Base-by-base conservation (phyloP, 2,113 vertebrate genomes). In the Rhynchopsitta pachyrhyncha region DNA sequence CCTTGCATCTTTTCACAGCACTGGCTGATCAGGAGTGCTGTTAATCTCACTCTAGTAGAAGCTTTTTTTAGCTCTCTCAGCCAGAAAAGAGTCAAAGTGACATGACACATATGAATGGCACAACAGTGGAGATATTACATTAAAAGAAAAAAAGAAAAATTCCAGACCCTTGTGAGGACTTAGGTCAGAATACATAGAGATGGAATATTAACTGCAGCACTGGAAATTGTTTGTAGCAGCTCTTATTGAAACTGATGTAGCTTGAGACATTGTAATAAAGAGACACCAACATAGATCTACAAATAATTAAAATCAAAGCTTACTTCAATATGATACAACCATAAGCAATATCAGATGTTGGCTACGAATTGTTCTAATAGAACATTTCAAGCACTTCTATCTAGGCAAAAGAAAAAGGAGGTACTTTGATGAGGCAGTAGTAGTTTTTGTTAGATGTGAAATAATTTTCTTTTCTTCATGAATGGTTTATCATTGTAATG, bases 1-100 rank as follows among this genome's bases (percentile, higher is more conserved):
- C 47, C 50, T 89, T 92, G 83, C 69, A 91, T 68, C 46, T 5
- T 52, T 95, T 91, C 91, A 86, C 69, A 90, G 64, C 69, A 31
- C 49, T 64, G 29, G 49, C 42, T 91, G 91, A 92, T 94, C 77
- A 91, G 44, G 60, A 88, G 14, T 74, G 64, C 57, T 84, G 86
- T 79, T 86, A 91, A 92, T 91, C 66, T 78, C 86, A 49, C 81
- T 91, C 83, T 41, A 92, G 73, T 14, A 71, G 77, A 93, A 87
- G 73, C 42, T 89, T 19, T 0, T 68, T 95, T 91, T 85, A 90
- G 77, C 18, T 7, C 52, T 68, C 62, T 93, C 62, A 82, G 77
- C n/a, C 60, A 93, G 86, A 92, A 29, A 29, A 84, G 66, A 93
- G 88, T 80, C 71, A 69, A 69, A 93, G 94, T 47, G 62, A 84